phyloP scores from a whole-genome alignment of 2,888 invertebrate genomes.

The Sisyra terminalis region DNA sequence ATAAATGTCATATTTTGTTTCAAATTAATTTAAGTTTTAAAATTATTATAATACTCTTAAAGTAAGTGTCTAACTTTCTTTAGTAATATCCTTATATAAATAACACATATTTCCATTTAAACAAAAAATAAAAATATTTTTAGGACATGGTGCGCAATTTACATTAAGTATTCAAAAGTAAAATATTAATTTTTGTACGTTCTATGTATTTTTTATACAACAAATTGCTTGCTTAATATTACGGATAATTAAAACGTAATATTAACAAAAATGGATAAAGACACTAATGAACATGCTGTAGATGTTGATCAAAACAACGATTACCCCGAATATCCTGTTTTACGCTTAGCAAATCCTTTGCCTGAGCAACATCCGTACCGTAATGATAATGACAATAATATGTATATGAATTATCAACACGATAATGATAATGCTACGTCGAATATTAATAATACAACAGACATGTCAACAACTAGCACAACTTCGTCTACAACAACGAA shows the following conservation, averaged over 20 bases:
- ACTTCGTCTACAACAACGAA: background rate
- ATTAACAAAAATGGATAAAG: background rate
- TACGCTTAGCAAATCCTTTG: constrained; percentile 7
- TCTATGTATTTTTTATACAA: background rate
- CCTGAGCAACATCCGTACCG: constrained; percentile 1
- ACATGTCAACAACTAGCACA: background rate
- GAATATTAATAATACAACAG: background rate
- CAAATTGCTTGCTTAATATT: too few relatives aligned
- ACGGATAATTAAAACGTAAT: background rate
- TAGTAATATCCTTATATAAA: background rate
- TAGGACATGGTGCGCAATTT: too few relatives aligned
- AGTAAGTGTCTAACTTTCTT: background rate
- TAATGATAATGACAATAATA: constrained; percentile 8
- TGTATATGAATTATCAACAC: constrained; percentile 5
- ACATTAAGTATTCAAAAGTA: background rate
- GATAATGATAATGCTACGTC: constrained; percentile 5
- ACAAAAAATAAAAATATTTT: background rate
- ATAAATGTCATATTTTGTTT: background rate
- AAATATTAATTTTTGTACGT: background rate
- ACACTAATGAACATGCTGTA: background rate
- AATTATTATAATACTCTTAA: background rate
- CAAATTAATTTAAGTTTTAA: background rate
- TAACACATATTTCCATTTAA: background rate
- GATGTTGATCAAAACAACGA: background rate
- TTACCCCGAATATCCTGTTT: constrained; percentile 7